Percentiles rank a stretch among this genome's conserved stretches.
phyloP scores from a whole-genome alignment of 2,113 vertebrate species.

The Laticauda laticaudata region DNA sequence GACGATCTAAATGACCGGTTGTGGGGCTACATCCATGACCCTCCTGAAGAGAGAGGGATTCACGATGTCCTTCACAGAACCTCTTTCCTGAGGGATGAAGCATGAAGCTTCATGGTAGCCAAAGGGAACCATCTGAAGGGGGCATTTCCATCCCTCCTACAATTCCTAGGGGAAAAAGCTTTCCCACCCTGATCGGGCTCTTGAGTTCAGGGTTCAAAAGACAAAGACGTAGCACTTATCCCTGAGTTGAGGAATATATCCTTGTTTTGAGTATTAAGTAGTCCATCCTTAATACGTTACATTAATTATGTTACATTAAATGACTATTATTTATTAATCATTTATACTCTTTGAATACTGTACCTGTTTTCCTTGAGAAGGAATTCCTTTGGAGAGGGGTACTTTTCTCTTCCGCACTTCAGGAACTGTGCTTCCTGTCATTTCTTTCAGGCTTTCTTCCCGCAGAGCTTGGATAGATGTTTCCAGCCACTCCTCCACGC shows the following conservation, averaged over 20 bases:
- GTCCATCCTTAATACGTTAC: not conserved
- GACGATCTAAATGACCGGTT: not conserved
- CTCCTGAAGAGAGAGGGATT: not conserved
- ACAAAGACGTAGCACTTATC: not conserved
- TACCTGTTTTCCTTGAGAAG: not conserved
- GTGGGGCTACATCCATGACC: not conserved
- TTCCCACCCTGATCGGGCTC: not conserved
- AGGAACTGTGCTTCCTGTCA: not conserved
- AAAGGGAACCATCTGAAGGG: not conserved
- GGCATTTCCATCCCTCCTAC: not conserved
- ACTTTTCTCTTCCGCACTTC: not conserved
- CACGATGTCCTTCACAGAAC: not conserved
- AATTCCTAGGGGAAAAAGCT: not conserved
- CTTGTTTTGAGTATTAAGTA: not conserved
- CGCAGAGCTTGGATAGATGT: not conserved
- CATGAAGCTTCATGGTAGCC: not conserved
- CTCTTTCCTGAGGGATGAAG: not conserved
- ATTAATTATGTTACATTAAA: not conserved
- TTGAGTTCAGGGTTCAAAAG: not conserved
- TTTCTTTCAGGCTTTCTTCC: not conserved
- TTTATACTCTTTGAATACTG: not conserved
- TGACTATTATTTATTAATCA: not conserved
- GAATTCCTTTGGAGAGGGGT: not conserved
- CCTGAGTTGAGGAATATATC: not conserved
- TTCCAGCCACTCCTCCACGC: not conserved